A percentile compares a stretch with the other conserved stretches of the same genome.
These are phyloP conservation scores for Atherinosoma microstoma DNA, from an alignment of 2,797 vertebrate species.

Conservation along the genomic window DNA sequence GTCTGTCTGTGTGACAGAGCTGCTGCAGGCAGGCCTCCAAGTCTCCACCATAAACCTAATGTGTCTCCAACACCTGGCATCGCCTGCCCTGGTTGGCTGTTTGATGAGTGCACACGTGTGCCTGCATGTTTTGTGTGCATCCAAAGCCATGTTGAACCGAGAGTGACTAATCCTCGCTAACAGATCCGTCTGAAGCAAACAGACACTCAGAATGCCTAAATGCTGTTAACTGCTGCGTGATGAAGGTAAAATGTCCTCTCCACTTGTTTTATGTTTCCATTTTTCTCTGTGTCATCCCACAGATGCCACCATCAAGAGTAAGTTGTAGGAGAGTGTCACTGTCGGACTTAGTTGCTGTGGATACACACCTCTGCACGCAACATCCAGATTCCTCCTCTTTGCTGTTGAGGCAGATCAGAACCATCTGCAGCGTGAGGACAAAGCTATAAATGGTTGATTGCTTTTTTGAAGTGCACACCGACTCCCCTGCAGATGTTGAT, in stretches of 20 bases:
- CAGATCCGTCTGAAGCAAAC: slow-evolving; percentile 55
- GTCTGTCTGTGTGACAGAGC: slow-evolving; percentile 65
- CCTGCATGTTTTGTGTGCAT: slow-evolving; percentile 59
- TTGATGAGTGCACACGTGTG: slow-evolving; percentile 47
- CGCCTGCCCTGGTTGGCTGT: slow-evolving; percentile 34
- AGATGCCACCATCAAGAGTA: slow-evolving; percentile 71
- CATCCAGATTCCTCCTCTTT: slow-evolving; percentile 43
- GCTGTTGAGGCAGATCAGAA: slow-evolving; percentile 44
- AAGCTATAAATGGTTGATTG: slow-evolving; percentile 44
- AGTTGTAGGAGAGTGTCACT: slow-evolving; percentile 67
- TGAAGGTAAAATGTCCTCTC: slow-evolving; percentile 33
- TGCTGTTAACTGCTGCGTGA: slow-evolving; percentile 50
- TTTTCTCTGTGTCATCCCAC: slow-evolving; percentile 45
- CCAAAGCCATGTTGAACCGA: slow-evolving; percentile 49
- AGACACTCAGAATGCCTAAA: slow-evolving; percentile 47
- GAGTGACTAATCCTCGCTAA: slow-evolving; percentile 64
- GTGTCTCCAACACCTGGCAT: slow-evolving; percentile 69
- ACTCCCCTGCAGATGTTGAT: slow-evolving; percentile 39
- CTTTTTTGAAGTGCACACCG: slow-evolving; percentile 37
- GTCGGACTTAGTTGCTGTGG: slow-evolving; percentile 62
- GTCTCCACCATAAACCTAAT: slow-evolving; percentile 66
- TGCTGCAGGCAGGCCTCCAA: slow-evolving; percentile 70
- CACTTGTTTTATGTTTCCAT: slow-evolving; percentile 44
- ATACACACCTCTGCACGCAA: slow-evolving; percentile 34
- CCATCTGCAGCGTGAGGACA: slow-evolving; percentile 46